Evolutionary conservation across 2,113 vertebrate genomes (phyloP).

Genomic region (Diphyllodes magnificus): DNA sequence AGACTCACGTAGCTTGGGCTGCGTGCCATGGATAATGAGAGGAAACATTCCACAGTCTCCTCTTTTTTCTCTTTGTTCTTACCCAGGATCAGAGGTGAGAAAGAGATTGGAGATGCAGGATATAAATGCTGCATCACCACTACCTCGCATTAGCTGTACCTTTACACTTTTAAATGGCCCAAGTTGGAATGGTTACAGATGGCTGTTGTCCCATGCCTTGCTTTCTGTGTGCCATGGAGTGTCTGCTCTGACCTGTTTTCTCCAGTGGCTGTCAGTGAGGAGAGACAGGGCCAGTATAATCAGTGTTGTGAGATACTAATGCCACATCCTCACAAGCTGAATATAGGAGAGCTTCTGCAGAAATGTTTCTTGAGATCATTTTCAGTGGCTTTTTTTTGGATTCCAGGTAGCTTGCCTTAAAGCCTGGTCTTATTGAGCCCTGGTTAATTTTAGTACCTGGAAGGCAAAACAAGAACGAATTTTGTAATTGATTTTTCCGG

Average conservation of each 20-base stretch:
- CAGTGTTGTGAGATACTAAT: not conserved
- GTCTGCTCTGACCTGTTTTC: not conserved
- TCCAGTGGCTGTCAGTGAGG: not conserved
- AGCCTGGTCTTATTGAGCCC: not conserved
- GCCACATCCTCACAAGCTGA: not conserved
- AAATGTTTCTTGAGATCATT: not conserved
- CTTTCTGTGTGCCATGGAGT: not conserved
- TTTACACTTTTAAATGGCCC: not conserved
- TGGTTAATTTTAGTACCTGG: not conserved
- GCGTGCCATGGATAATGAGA: accelerated
- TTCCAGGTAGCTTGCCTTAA: not conserved
- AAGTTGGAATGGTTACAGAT: not conserved
- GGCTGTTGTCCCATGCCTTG: not conserved
- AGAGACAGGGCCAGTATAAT: not conserved
- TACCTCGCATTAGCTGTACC: not conserved
- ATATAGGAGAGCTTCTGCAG: not conserved
- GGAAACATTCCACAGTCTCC: not conserved
- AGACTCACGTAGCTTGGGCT: not conserved
- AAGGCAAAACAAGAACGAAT: not conserved
- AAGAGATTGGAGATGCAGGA: not conserved
- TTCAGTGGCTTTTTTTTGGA: not conserved
- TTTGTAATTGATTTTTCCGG: not conserved
- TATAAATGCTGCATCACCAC: not conserved
- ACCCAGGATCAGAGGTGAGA: not conserved
- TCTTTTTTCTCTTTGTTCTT: not conserved